phyloP scores from a whole-genome alignment of 1,140 invertebrate species.

The Trichonephila clavipes region DNA sequence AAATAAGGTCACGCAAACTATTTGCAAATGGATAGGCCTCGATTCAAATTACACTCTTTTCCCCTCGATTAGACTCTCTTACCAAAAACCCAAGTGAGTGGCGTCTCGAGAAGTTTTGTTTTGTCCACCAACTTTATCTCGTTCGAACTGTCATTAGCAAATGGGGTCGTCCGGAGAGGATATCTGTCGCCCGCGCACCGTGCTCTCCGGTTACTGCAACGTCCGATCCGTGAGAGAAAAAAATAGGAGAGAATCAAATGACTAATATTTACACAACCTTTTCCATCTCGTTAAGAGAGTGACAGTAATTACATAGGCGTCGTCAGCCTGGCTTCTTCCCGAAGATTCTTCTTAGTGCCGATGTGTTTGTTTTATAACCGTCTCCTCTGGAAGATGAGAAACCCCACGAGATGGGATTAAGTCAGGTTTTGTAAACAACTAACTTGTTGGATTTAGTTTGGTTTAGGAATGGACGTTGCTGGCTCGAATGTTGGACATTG shows the following conservation, averaged over 20 bases:
- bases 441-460: no score
- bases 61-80: no score
- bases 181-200: background rate
- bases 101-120: background rate
- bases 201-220: no score
- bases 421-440: no score
- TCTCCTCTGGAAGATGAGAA: no score
- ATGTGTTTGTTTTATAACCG: no score
- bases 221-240: no score
- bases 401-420: no score
- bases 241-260: background rate
- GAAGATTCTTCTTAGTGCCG: background rate
- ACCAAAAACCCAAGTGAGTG: background rate
- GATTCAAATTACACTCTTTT: background rate
- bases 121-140: background rate
- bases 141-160: no score
- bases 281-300: slow-evolving; percentile 7
- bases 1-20: background rate
- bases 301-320: slow-evolving; percentile 8
- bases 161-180: background rate
- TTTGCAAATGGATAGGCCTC: background rate
- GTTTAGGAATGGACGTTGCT: no score
- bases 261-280: slow-evolving; percentile 6
- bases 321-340: background rate
- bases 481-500: no score